Conservation (phyloP, 1,140 invertebrate species). For the Myzus persicae region DNA sequence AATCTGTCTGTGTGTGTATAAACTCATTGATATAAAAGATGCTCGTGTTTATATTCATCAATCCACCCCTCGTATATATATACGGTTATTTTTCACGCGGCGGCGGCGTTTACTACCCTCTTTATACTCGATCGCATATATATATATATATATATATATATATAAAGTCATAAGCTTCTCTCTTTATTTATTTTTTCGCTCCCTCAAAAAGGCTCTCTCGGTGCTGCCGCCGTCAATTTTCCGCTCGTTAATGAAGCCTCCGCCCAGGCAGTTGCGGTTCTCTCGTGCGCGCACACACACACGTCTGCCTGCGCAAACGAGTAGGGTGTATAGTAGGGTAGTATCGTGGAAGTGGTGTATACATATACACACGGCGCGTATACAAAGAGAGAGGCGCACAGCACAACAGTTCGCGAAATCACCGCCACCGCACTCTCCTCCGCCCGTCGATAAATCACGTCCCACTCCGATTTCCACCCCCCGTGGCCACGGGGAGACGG, state of each 20-base stretch:
- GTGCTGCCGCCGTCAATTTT: slow-evolving; percentile 48
- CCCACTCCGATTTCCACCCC: slow-evolving; percentile 45
- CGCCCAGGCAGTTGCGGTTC: slow-evolving; percentile 55
- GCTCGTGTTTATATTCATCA: slow-evolving; percentile 58
- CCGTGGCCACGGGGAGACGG: not conserved
- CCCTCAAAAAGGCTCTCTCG: slow-evolving; percentile 47
- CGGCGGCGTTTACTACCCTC: slow-evolving; percentile 49
- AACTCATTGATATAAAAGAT: slow-evolving; percentile 53
- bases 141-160: slow-evolving; percentile 30
- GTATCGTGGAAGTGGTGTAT: slow-evolving; percentile 16
- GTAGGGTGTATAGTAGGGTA: slow-evolving; percentile 6
- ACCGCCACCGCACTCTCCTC: slow-evolving; percentile 36
- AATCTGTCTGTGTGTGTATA: not conserved
- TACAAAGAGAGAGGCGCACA: not conserved
- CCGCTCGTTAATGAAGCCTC: slow-evolving; percentile 58
- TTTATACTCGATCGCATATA: slow-evolving; percentile 20
- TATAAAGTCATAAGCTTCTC: slow-evolving; percentile 55
- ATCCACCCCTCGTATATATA: slow-evolving; percentile 34
- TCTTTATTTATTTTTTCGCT: slow-evolving; percentile 47
- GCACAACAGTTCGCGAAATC: slow-evolving; percentile 46
- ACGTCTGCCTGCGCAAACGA: not conserved
- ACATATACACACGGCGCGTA: not conserved
- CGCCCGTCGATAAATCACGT: slow-evolving; percentile 56
- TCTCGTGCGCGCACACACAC: not conserved
- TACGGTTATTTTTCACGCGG: slow-evolving; percentile 55